These are phyloP conservation scores for Helicolenus hilgendorfi DNA, from an alignment of 2,797 vertebrate genomes.

Conservation along the genomic window DNA sequence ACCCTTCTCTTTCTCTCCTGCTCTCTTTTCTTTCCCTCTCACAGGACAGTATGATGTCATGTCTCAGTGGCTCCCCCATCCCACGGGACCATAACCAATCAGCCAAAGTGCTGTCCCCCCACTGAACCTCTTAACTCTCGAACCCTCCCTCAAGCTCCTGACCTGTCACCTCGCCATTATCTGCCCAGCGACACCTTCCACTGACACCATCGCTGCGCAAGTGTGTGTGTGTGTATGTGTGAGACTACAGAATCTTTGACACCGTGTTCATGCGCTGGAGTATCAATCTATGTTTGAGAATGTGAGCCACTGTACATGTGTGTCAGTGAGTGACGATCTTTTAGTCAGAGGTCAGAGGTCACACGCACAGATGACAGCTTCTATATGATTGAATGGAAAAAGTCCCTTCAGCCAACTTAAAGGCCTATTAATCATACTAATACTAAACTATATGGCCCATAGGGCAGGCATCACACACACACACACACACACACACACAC, in stretches of 20 bases:
- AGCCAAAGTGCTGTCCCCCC: slow-evolving; percentile 80
- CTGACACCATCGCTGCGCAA: neutral
- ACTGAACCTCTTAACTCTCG: slow-evolving; percentile 75
- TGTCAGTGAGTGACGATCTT: slow-evolving; percentile 14
- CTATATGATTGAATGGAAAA: slow-evolving; percentile 27
- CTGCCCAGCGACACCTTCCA: slow-evolving; percentile 48
- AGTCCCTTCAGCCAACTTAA: slow-evolving; percentile 50
- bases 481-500: neutral
- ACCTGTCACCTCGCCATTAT: slow-evolving; percentile 71
- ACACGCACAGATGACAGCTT: neutral
- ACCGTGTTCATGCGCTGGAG: neutral
- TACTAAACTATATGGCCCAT: neutral
- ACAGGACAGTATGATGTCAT: slow-evolving; percentile 78
- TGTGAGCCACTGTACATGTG: neutral
- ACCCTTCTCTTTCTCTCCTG: neutral
- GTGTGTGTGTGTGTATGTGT: neutral
- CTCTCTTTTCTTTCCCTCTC: neutral
- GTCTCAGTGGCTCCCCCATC: slow-evolving; percentile 52
- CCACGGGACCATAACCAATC: slow-evolving; percentile 75
- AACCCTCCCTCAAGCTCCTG: slow-evolving; percentile 48
- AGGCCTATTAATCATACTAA: slow-evolving; percentile 57
- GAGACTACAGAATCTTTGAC: neutral
- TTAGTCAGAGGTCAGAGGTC: slow-evolving; percentile 17
- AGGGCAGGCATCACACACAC: neutral
- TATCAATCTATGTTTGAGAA: slow-evolving; percentile 30